phyloP scores from a whole-genome alignment of 35 echinoderm and acorn worm genomes.

The Nesometra sesokonis region DNA sequence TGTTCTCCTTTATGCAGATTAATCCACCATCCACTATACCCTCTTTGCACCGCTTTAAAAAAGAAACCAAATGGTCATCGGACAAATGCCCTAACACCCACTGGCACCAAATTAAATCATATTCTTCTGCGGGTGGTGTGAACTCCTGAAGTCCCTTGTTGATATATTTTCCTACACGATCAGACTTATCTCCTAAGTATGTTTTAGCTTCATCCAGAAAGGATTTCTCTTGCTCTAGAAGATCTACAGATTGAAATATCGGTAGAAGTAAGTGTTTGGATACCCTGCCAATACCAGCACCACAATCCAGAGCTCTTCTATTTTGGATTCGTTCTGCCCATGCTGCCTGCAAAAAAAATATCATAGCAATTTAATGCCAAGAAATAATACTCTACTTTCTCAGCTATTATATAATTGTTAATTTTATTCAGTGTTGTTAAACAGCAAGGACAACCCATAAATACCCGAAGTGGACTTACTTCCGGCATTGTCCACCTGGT shows the following conservation, averaged over 20 bases:
- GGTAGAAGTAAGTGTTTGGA: conserved; percentile 77
- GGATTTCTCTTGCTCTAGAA: conserved; percentile 70
- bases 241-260: conserved; percentile 63
- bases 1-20: conserved; percentile 86
- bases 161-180: conserved; percentile 52
- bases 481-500: too few relatives aligned
- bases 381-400: background rate
- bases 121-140: conserved; percentile 43
- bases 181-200: conserved; percentile 32
- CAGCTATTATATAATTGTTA: too few relatives aligned
- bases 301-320: conserved; percentile 75
- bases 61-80: conserved; percentile 69
- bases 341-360: conserved; percentile 41
- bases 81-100: conserved; percentile 90
- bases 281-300: conserved; percentile 78
- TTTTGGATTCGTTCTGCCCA: conserved; percentile 61
- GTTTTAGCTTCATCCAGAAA: conserved; percentile 61
- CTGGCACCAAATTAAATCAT: conserved; percentile 94
- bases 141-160: conserved; percentile 71
- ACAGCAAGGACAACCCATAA: too few relatives aligned
- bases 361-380: background rate
- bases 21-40: conserved; percentile 66
- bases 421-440: too few relatives aligned
- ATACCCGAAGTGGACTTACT: too few relatives aligned
- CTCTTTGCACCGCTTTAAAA: conserved; percentile 60